phyloP scores from a whole-genome alignment of 2,888 invertebrate species.

The Strigamia transsilvanica region DNA sequence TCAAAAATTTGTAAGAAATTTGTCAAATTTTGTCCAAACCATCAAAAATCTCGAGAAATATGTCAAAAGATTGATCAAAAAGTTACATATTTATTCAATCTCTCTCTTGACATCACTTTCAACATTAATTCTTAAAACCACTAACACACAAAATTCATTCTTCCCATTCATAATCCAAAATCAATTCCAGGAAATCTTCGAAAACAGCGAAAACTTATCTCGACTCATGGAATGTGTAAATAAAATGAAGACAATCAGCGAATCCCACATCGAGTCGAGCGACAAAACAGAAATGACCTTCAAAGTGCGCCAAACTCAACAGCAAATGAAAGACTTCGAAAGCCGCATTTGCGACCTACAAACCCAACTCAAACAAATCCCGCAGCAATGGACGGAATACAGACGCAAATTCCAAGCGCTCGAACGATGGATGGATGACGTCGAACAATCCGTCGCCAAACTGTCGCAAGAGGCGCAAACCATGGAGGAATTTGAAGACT shows the following conservation, averaged over 20 bases:
- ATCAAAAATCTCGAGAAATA: too few species aligned
- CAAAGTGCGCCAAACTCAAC: not conserved
- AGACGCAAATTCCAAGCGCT: constrained; percentile 81
- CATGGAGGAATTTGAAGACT: constrained; percentile 87
- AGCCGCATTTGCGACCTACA: constrained; percentile 77
- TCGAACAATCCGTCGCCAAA: constrained; percentile 82
- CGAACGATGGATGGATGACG: constrained; percentile 89
- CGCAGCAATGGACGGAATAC: constrained; percentile 90
- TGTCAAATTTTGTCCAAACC: not conserved
- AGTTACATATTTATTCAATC: too few species aligned
- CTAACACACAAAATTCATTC: too few species aligned
- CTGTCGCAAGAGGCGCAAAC: constrained; percentile 85
- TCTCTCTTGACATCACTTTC: too few species aligned
- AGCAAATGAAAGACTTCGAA: constrained; percentile 64
- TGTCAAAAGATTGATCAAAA: too few species aligned
- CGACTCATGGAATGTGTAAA: not conserved
- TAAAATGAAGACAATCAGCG: constrained; percentile 26
- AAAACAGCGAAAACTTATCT: not conserved
- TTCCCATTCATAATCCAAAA: too few species aligned
- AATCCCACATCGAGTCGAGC: constrained; percentile 51
- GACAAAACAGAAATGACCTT: constrained; percentile 30
- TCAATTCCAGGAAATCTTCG: not conserved
- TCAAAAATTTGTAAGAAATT: too few species aligned
- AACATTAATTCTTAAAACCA: too few species aligned
- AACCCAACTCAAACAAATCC: constrained; percentile 81